Conservation (phyloP, 2,888 invertebrate species). For the Meganola albula region DNA sequence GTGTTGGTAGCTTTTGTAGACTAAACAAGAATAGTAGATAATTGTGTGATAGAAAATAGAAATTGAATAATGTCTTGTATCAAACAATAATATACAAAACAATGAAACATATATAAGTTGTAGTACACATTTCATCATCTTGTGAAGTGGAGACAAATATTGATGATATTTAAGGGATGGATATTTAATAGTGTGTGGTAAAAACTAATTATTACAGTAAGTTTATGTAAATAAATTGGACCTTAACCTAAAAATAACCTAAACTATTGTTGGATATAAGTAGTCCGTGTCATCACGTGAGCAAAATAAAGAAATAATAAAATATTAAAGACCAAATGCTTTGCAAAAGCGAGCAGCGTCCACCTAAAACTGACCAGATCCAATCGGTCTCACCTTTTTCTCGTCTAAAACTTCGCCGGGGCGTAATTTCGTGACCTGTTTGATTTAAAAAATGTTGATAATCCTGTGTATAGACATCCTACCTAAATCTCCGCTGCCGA, state of each 20-base stretch:
- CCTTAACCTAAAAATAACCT: slow-evolving; percentile 12
- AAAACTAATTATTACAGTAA: slow-evolving; percentile 27
- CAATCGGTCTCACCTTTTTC: slow-evolving; percentile 89
- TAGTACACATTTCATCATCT: too few relatives aligned
- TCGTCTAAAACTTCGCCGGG: slow-evolving; percentile 96
- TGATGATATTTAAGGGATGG: too few relatives aligned
- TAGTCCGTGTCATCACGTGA: slow-evolving; percentile 42
- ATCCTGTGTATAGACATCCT: slow-evolving; percentile 45
- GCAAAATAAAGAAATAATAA: slow-evolving; percentile 38
- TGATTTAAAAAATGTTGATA: slow-evolving; percentile 72
- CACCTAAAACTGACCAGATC: slow-evolving; percentile 72
- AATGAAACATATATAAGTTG: too few relatives aligned
- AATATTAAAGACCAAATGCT: slow-evolving; percentile 56
- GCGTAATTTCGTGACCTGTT: slow-evolving; percentile 92
- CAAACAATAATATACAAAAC: too few relatives aligned
- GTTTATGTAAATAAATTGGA: slow-evolving; percentile 21
- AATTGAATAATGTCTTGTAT: too few relatives aligned
- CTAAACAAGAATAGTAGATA: too few relatives aligned
- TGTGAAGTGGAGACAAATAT: too few relatives aligned
- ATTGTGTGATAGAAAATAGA: too few relatives aligned
- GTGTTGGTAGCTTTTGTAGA: slow-evolving; percentile 13
- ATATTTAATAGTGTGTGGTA: too few relatives aligned
- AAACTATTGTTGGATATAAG: too few relatives aligned
- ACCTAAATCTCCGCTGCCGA: slow-evolving; percentile 72
- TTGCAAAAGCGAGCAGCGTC: slow-evolving; percentile 75